Conservation (phyloP, 2,797 vertebrate genomes). For the Dryobates pubescens region DNA sequence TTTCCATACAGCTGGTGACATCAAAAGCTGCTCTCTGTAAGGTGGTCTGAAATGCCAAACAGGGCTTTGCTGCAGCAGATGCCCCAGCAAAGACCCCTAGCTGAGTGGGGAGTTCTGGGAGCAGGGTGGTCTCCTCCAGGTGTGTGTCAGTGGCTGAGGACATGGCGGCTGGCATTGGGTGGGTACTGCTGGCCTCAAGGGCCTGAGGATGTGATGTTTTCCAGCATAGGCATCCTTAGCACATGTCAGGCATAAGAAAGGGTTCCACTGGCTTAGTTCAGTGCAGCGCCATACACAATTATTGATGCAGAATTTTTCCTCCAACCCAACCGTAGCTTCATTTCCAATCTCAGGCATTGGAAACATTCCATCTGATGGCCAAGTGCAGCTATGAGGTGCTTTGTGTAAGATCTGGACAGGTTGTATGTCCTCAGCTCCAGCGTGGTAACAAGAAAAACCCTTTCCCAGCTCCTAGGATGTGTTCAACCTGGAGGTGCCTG, state of each 20-base stretch:
- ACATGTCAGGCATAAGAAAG: fast-evolving
- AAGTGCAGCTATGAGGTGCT: not conserved
- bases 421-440: not conserved
- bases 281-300: not conserved
- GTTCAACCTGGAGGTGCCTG: not conserved
- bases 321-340: not conserved
- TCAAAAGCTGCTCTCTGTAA: not conserved
- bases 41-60: not conserved
- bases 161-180: fast-evolving
- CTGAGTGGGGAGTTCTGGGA: not conserved
- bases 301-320: not conserved
- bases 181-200: fast-evolving
- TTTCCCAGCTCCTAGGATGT: not conserved
- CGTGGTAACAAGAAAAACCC: not conserved
- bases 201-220: not conserved
- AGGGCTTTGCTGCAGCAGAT: not conserved
- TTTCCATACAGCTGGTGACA: fast-evolving
- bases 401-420: not conserved
- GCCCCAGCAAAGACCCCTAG: not conserved
- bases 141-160: not conserved
- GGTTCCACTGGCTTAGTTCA: not conserved
- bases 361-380: not conserved
- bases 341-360: not conserved
- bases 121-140: not conserved
- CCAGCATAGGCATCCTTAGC: fast-evolving